Evolutionary conservation across 1,140 invertebrate genomes (phyloP), one percentile per base, ranked within the genome.

Genomic region (Drosophila lacteicornis): DNA sequence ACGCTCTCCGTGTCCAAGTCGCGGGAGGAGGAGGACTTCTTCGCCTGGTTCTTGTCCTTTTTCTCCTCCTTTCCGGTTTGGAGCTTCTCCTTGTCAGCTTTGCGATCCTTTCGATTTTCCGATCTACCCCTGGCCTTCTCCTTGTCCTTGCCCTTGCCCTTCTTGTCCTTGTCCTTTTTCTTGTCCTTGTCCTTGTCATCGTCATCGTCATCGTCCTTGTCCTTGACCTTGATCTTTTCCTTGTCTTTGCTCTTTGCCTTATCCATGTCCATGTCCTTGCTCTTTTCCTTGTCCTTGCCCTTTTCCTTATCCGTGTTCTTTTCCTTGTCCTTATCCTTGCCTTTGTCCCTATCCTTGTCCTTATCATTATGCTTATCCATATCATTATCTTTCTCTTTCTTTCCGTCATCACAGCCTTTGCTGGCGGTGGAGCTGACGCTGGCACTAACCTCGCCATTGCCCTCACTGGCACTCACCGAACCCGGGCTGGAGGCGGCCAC

Each of bases 381-480:
- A 50, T 17, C 22, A 33, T n/a, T 50, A 15, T 19, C 13, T 6
- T 11, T 55, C 27, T 50, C 38, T 5, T 66, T 17, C 36, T 60
- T 58, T 22, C 11, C 43, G 9, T 30, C 71, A 66, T 76, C 40
- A 75, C 58, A 63, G 50, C 50, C 38, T 57, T 60, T 69, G 50
- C 43, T 59, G 15, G 27, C 2, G 0, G 8, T 0, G 6, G 8
- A 42, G 15, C 36, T 12, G 3, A n/a, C n/a, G 11, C 4, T 22
- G 3, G 50, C n/a, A 6, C 7, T 42, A 7, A 11, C 15, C 1
- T 13, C 51, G 12, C 5, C 36, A 6, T 74, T 22, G 9, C 15
- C 19, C 0, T 58, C 36, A 2, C 4, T 27, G 25, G 5, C 25
- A 69, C 6, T 47, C 7, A 17, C 15, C 22, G 33, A 4, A 12